Base-by-base conservation (phyloP, 2,888 invertebrate species). In the Ferrisia virgata region DNA sequence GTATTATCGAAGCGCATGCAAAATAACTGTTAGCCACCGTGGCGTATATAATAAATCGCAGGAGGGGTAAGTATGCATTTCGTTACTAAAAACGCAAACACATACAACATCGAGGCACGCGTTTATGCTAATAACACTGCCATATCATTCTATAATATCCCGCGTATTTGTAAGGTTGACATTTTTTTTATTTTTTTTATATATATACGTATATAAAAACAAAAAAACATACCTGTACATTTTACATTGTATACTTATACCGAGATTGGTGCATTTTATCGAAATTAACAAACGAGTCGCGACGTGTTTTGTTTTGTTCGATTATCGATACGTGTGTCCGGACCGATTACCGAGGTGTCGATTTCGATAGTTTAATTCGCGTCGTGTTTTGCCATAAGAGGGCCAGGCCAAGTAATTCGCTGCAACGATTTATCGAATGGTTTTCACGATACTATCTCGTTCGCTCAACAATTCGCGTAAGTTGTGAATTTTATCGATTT, bases 11-110 rank as follows among this genome's bases (percentile, higher is more conserved):
- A 84, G 84, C 84, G 84, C 84, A 84, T 84, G 84, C 84, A 84
- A 84, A 84, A 84, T 84, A 84, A 84, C 84, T 84, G 84, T 84
- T 84, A 84, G 79, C 82, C 82, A 82, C 69, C 82, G 82, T 82
- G 72, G 82, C 82, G 82, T 82, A 82, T 72, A 82, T 82, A 82
- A 82, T 82, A 82, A 82, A 82, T 82, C 82, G 43, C 69, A 82
- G 72, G 72, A 82, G 43, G 82, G 82, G 82, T 69, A 76, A 82
- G 82, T 82, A 82, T 82, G 82, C 82, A 82, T 82, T 82, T 82
- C 82, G 82, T 82, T 82, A 82, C 82, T 82, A 82, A 82, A 82
- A 82, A 82, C 82, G 82, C 82, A 82, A 82, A 82, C 82, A 82
- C 64, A 82, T 72, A 82, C 72, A 69, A 72, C 82, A 43, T 72